These are phyloP conservation scores for Myxocyprinus asiaticus DNA, from an alignment of 2,113 vertebrate genomes.

Conservation along the genomic window DNA sequence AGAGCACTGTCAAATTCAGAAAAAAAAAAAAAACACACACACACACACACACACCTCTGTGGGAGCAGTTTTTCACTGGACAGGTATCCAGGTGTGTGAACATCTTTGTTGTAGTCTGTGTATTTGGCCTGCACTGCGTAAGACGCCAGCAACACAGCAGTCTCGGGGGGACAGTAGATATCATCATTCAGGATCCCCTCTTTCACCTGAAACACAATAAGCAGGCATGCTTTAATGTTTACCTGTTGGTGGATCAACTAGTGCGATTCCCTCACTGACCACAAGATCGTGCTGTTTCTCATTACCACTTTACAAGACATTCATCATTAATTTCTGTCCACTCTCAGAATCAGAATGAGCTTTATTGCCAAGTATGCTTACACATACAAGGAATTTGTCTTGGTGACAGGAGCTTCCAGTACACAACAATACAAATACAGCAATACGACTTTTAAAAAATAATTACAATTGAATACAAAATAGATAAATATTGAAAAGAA, in stretches of 20 bases:
- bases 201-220: slow-evolving; percentile 76
- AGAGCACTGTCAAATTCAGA: not conserved
- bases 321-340: not conserved
- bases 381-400: too few relatives aligned
- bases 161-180: slow-evolving; percentile 99
- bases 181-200: slow-evolving; percentile 96
- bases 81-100: slow-evolving; percentile 89
- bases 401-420: too few relatives aligned
- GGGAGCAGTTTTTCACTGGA: slow-evolving; percentile 92
- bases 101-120: slow-evolving; percentile 91
- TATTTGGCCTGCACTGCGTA: slow-evolving; percentile 98
- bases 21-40: slow-evolving; percentile 3
- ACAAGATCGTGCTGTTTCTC: slow-evolving; percentile 4
- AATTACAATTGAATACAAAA: too few relatives aligned
- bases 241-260: not conserved
- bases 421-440: too few relatives aligned
- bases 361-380: too few relatives aligned
- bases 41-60: slow-evolving; percentile 79
- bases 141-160: slow-evolving; percentile 92
- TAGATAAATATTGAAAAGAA: too few relatives aligned
- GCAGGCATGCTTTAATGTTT: too few relatives aligned
- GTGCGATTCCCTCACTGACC: not conserved
- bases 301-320: not conserved
- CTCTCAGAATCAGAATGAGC: too few relatives aligned
- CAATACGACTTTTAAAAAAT: too few relatives aligned